Conservation (phyloP, 2,113 vertebrate species). For the Takifugu bimaculatus region DNA sequence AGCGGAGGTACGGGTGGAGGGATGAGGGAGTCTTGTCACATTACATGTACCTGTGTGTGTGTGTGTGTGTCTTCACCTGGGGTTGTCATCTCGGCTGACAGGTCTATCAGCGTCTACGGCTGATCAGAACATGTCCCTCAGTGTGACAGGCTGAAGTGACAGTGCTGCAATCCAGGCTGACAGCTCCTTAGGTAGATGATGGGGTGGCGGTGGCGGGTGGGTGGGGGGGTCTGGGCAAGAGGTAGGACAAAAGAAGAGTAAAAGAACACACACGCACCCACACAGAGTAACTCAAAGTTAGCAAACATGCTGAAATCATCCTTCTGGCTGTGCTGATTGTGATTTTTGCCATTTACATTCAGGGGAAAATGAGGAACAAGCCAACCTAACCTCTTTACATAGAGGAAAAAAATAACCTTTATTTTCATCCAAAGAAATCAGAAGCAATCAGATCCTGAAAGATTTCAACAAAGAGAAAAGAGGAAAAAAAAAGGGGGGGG, state of each 20-base stretch:
- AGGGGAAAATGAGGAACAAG: not conserved
- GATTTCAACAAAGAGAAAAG: not conserved
- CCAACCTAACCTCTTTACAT: too few species aligned
- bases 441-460: constrained; percentile 51
- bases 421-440: constrained; percentile 53
- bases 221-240: constrained; percentile 1
- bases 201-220: constrained; percentile 7
- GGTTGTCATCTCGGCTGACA: constrained; percentile 74
- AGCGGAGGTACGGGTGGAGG: not conserved
- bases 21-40: constrained; percentile 61
- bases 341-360: too few species aligned
- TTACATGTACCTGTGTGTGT: constrained; percentile 68
- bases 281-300: constrained; percentile 31
- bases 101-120: constrained; percentile 71
- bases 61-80: constrained; percentile 44
- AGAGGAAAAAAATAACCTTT: constrained; percentile 23
- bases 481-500: not conserved
- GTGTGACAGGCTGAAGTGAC: constrained; percentile 67
- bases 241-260: constrained; percentile 15
- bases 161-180: constrained; percentile 67
- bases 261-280: constrained; percentile 14
- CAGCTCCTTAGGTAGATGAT: constrained; percentile 67
- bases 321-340: too few species aligned
- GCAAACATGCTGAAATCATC: constrained; percentile 20
- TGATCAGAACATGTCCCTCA: constrained; percentile 62